Conservation (phyloP, 2,888 invertebrate genomes). For the Diaperis boleti region DNA sequence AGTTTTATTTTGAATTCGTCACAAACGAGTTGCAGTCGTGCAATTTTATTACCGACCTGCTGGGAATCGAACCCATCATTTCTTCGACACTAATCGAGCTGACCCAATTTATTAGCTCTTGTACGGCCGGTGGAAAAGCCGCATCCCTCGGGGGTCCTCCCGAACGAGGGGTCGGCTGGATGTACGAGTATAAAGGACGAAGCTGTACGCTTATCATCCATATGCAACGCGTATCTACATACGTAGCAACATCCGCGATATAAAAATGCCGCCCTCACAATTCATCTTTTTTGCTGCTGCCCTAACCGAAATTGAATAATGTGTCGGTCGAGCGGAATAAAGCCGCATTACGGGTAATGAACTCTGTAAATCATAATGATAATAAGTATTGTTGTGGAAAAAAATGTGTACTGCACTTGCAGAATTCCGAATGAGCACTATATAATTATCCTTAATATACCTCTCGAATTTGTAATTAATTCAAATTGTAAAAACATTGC, state of each 20-base stretch:
- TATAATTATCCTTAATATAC: no score
- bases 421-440: no score
- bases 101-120: no score
- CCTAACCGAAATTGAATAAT: slow-evolving; percentile 33
- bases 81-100: no score
- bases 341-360: slow-evolving; percentile 61
- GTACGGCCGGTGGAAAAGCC: slow-evolving; percentile 19
- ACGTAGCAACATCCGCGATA: slow-evolving; percentile 62
- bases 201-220: slow-evolving; percentile 64
- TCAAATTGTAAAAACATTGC: no score
- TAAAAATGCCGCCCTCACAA: slow-evolving; percentile 62
- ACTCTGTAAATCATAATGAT: slow-evolving; percentile 34
- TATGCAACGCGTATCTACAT: slow-evolving; percentile 65
- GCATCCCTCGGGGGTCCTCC: neutral
- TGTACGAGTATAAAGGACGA: slow-evolving; percentile 59
- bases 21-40: no score
- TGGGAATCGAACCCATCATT: no score
- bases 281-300: slow-evolving; percentile 54
- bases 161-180: slow-evolving; percentile 32
- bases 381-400: no score
- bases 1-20: no score
- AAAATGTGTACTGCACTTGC: no score
- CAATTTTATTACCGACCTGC: no score
- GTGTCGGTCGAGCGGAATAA: slow-evolving; percentile 36
- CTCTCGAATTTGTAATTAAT: no score